These are phyloP conservation scores for Aphis gossypii DNA, from an alignment of 1,140 invertebrate species.

Conservation along the genomic window DNA sequence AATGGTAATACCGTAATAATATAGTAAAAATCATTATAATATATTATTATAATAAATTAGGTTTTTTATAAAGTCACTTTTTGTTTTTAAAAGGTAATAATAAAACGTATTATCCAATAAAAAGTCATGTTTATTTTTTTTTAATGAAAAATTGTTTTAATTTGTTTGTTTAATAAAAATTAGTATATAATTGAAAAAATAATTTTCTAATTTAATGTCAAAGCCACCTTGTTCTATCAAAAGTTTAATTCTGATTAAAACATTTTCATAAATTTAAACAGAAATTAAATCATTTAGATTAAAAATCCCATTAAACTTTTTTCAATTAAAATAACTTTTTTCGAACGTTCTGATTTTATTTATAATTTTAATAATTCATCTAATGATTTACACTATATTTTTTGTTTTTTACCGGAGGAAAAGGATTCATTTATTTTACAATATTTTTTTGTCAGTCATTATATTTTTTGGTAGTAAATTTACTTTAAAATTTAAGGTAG, in stretches of 20 bases:
- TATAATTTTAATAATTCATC: neutral
- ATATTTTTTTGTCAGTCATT: neutral
- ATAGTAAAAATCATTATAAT: too few relatives aligned
- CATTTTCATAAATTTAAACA: neutral
- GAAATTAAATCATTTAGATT: constrained; percentile 5
- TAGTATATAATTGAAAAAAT: constrained; percentile 1
- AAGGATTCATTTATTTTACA: neutral
- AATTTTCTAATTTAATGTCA: neutral
- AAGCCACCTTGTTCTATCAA: neutral
- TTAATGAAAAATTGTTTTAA: neutral
- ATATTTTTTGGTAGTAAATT: neutral
- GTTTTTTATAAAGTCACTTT: neutral
- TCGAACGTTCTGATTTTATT: neutral
- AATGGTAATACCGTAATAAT: too few relatives aligned
- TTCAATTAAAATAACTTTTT: constrained; percentile 9
- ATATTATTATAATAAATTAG: neutral
- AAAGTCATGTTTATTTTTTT: neutral
- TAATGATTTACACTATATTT: neutral
- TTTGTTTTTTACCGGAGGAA: neutral
- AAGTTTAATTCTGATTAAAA: neutral
- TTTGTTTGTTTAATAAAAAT: neutral
- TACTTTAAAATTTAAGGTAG: neutral
- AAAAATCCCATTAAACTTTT: constrained; percentile 7
- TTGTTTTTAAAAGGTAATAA: neutral
- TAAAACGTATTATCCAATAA: neutral